Evolutionary conservation across 2,797 vertebrate genomes (phyloP), one percentile per base, ranked within the genome.

Genomic region (Microtus californicus): DNA sequence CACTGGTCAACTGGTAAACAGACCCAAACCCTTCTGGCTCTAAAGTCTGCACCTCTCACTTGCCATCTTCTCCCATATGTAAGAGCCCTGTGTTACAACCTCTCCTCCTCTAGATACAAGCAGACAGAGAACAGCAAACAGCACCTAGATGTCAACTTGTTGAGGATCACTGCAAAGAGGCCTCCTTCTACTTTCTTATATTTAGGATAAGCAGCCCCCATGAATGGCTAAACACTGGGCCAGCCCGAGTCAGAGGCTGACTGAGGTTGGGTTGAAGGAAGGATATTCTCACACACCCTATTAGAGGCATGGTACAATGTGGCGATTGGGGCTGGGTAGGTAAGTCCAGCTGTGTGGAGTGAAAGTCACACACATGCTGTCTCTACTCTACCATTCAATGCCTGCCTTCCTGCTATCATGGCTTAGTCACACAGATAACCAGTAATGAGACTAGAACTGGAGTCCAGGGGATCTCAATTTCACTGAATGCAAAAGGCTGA

Each of bases 261-360:
- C 48, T 56, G 69, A 81, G 54, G 81, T 37, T 25, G 6, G 56
- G 2, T 23, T 14, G 43, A 25, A 92, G 34, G 43, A 63, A 67
- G 40, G 14, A 6, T 37, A 45, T 0, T 0, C 31, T 83, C 29
- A 34, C 34, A 43, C 4, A 43, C 10, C 40, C 67, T 19, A 37
- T 40, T 17, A 27, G 48, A 37, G 67, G 78, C 56, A 7, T 0
- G 14, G 43, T 19, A 34, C 27, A 25, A 69, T 51, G 1, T 9
- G 56, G 76, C 86, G 63, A 34, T 21, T 23, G 37, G 23, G 59
- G 54, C 31, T 9, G 63, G 69, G 63, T 48, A 54, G 86, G 65
- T 45, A 27, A 45, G 31, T 11, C 67, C 37, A 43, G 31, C 21
- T n/a, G 31, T 14, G 51, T 17, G n/a, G 31, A 31, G n/a, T 14